Evolutionary conservation across 2,113 vertebrate genomes (phyloP).

Genomic region (Promerops cafer): DNA sequence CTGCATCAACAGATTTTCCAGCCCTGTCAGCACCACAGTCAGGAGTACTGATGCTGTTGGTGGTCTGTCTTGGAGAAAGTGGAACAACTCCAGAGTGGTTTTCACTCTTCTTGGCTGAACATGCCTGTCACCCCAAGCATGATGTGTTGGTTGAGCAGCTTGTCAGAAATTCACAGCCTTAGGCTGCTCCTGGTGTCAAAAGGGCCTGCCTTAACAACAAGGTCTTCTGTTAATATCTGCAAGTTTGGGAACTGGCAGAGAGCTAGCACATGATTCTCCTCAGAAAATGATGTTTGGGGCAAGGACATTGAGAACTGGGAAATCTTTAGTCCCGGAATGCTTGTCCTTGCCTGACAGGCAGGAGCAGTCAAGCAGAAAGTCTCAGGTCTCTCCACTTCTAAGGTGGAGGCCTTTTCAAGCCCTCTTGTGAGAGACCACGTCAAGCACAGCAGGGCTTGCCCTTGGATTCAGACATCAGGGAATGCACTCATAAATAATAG

Average conservation of each 20-base stretch:
- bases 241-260: not conserved
- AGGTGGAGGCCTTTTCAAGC: not conserved
- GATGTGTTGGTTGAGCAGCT: not conserved
- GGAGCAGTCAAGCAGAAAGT: not conserved
- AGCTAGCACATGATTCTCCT: not conserved
- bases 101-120: not conserved
- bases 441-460: not conserved
- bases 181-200: not conserved
- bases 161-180: not conserved
- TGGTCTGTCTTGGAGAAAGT: not conserved
- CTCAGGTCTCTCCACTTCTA: not conserved
- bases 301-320: not conserved
- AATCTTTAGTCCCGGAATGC: not conserved
- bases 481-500: slow-evolving; percentile 28
- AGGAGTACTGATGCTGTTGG: not conserved
- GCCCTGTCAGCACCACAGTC: not conserved
- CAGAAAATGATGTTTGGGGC: not conserved
- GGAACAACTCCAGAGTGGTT: not conserved
- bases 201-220: not conserved
- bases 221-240: not conserved
- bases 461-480: not conserved
- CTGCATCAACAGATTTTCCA: not conserved
- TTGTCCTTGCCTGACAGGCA: not conserved
- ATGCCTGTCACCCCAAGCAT: fast-evolving
- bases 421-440: not conserved